Conservation (phyloP, 1,140 invertebrate species). For the Drosophila yakuba region DNA sequence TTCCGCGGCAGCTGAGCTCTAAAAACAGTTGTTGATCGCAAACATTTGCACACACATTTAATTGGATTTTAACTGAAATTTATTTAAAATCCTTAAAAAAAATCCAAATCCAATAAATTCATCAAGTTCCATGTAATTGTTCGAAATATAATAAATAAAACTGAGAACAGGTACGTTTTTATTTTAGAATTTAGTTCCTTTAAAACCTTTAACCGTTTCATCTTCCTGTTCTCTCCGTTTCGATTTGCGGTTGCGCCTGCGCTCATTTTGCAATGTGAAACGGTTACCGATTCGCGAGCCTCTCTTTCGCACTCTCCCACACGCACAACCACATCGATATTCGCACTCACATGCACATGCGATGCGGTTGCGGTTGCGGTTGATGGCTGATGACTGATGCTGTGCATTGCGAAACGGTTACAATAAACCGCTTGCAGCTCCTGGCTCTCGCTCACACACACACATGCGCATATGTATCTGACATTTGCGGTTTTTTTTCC, state of each 20-base stretch:
- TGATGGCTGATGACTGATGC: slow-evolving; percentile 42
- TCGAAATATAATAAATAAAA: too few relatives aligned
- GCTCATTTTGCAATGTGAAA: slow-evolving; percentile 26
- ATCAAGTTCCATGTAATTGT: too few relatives aligned
- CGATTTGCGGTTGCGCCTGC: slow-evolving; percentile 4
- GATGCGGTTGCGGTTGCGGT: slow-evolving; percentile 24
- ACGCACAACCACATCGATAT: neutral
- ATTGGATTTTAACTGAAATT: neutral
- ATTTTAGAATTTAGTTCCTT: neutral
- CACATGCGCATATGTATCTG: slow-evolving; percentile 12
- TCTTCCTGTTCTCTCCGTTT: slow-evolving; percentile 3
- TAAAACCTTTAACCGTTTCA: neutral
- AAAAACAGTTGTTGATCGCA: neutral
- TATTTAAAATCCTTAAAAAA: too few relatives aligned
- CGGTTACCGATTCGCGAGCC: slow-evolving; percentile 9
- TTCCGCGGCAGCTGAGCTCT: neutral
- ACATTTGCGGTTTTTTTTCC: slow-evolving; percentile 39
- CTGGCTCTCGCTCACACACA: slow-evolving; percentile 20
- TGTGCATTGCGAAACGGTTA: slow-evolving; percentile 64
- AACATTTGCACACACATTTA: neutral
- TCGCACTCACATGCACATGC: slow-evolving; percentile 4
- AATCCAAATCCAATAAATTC: too few relatives aligned
- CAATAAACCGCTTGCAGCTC: slow-evolving; percentile 43
- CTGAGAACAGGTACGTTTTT: too few relatives aligned
- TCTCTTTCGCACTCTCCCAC: slow-evolving; percentile 15